Conservation (phyloP, 2,113 vertebrate species). For the Lucifuga dentata region DNA sequence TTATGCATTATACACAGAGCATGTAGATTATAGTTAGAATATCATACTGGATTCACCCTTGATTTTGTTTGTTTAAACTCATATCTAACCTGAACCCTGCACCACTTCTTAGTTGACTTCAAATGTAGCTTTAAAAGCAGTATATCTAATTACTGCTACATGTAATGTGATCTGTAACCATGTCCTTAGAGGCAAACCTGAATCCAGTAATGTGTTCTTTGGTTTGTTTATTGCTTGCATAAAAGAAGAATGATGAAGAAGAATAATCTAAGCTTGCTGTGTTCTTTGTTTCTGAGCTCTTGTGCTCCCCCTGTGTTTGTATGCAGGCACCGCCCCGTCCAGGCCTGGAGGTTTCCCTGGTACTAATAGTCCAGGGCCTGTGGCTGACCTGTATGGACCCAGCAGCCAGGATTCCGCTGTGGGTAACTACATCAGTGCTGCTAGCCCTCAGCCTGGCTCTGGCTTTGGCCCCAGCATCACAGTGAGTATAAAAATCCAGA, state of each 20-base stretch:
- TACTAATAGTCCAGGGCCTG: conserved; percentile 97
- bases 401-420: conserved; percentile 98
- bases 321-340: conserved; percentile 94
- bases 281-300: conserved; percentile 57
- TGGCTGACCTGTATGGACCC: conserved; percentile 94
- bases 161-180: conserved; percentile 2
- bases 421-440: conserved; percentile 99
- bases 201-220: conserved; percentile 77
- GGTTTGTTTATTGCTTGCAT: not conserved
- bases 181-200: conserved; percentile 49
- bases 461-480: conserved; percentile 97
- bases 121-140: not conserved
- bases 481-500: conserved; percentile 85
- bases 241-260: too few relatives aligned
- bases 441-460: conserved; percentile 97
- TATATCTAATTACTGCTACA: not conserved
- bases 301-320: conserved; percentile 86
- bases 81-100: conserved; percentile 21
- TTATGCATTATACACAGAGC: conserved; percentile 59
- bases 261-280: too few relatives aligned
- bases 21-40: conserved; percentile 70
- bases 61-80: conserved; percentile 8
- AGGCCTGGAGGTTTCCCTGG: conserved; percentile 96
- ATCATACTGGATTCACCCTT: conserved; percentile 77
- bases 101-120: conserved; percentile 12